Percentiles rank a stretch among this genome's conserved stretches.
These are phyloP conservation scores for Protobothrops mucrosquamatus DNA, from an alignment of 2,113 vertebrate species.

Conservation along the genomic window DNA sequence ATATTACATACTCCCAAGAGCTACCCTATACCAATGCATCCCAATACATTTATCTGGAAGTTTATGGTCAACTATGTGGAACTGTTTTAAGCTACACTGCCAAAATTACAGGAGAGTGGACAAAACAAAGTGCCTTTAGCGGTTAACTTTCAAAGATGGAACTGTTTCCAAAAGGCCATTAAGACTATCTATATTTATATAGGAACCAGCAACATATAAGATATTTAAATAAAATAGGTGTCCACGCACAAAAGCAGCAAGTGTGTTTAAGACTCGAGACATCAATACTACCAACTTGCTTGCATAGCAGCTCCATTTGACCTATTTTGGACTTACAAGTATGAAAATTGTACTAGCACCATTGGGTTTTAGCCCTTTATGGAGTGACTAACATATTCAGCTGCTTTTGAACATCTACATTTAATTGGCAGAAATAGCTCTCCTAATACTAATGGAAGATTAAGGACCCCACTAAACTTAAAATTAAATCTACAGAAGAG, in stretches of 20 bases:
- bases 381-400: slow-evolving; percentile 50
- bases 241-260: slow-evolving; percentile 43
- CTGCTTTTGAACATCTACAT: slow-evolving; percentile 61
- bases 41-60: background rate
- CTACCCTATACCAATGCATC: background rate
- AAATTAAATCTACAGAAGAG: slow-evolving; percentile 49
- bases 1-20: background rate
- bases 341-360: slow-evolving; percentile 72
- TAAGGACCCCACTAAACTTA: slow-evolving; percentile 11
- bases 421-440: slow-evolving; percentile 57
- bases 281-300: slow-evolving; percentile 53
- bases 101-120: background rate
- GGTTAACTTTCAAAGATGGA: slow-evolving; percentile 55
- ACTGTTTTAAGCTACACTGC: background rate
- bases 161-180: slow-evolving; percentile 46
- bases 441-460: slow-evolving; percentile 29
- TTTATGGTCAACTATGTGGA: background rate
- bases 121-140: slow-evolving; percentile 45
- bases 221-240: slow-evolving; percentile 55
- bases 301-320: slow-evolving; percentile 55
- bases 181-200: slow-evolving; percentile 58
- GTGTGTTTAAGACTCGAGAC: slow-evolving; percentile 47
- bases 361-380: slow-evolving; percentile 71
- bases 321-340: slow-evolving; percentile 59
- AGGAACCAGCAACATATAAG: slow-evolving; percentile 61